Conservation (phyloP, 2,113 vertebrate species). For the Maccullochella peelii region DNA sequence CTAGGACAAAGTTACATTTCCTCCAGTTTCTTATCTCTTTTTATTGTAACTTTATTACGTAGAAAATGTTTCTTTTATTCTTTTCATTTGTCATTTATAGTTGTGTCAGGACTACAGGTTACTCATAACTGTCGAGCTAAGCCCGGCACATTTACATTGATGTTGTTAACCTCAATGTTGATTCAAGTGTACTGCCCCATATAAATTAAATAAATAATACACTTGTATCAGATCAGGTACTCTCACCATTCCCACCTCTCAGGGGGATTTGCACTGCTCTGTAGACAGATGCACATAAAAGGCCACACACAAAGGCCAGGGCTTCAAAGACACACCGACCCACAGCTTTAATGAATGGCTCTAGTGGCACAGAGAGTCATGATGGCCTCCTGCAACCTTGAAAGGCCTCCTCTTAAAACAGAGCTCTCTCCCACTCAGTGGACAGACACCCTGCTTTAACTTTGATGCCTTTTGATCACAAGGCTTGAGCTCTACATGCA, state of each 20-base stretch:
- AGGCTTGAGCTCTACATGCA: constrained; percentile 9
- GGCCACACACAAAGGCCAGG: constrained; percentile 55
- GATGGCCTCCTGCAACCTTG: constrained; percentile 50
- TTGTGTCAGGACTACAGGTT: background rate
- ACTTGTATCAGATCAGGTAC: background rate
- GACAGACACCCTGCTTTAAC: constrained; percentile 36
- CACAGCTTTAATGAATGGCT: constrained; percentile 67
- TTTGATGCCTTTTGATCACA: constrained; percentile 65
- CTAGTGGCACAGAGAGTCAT: constrained; percentile 61
- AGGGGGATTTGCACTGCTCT: constrained; percentile 26
- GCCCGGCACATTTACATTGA: too few relatives aligned
- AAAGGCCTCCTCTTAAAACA: constrained; percentile 64
- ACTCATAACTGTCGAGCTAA: too few relatives aligned
- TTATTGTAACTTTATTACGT: background rate
- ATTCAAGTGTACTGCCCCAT: too few relatives aligned
- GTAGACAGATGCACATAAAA: constrained; percentile 71
- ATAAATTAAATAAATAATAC: background rate
- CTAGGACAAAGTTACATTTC: too few relatives aligned
- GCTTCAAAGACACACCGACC: constrained; percentile 81
- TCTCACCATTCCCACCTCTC: constrained; percentile 2
- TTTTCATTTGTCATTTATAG: background rate
- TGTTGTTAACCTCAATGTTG: background rate
- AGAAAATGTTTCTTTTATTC: too few relatives aligned
- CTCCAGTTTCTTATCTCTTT: background rate
- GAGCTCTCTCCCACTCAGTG: constrained; percentile 17